phyloP scores from a whole-genome alignment of 30 jellyfish, hydroid and myxozoan species.

The Cassiopea andromeda region DNA sequence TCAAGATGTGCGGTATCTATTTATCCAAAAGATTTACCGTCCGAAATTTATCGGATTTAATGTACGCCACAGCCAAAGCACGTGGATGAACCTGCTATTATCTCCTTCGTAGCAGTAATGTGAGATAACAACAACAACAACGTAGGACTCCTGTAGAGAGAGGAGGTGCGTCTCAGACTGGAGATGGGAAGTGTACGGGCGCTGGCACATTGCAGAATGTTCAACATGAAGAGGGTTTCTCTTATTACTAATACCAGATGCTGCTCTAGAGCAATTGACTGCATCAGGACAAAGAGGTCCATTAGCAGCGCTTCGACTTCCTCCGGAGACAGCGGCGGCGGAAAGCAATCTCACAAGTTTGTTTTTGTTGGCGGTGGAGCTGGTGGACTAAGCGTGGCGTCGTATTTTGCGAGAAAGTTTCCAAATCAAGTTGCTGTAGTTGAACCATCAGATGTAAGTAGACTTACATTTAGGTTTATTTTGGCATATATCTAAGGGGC shows the following conservation, averaged over 20 bases:
- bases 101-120: background rate
- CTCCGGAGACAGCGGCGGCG: background rate
- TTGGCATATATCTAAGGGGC: too few relatives aligned
- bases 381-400: slow-evolving; percentile 94
- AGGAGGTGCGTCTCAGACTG: background rate
- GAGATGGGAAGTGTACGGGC: background rate
- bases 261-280: background rate
- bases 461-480: background rate
- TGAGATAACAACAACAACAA: background rate
- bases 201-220: background rate
- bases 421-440: slow-evolving; percentile 94
- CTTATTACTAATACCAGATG: background rate
- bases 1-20: too few relatives aligned
- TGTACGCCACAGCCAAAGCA: too few relatives aligned
- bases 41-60: too few relatives aligned
- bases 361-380: slow-evolving; percentile 99
- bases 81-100: background rate
- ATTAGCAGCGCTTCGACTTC: background rate
- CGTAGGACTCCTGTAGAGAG: background rate
- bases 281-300: background rate
- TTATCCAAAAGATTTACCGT: too few relatives aligned
- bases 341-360: slow-evolving; percentile 60
- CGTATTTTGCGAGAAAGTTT: slow-evolving; percentile 85
- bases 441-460: slow-evolving; percentile 90
- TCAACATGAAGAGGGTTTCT: background rate